phyloP scores from a whole-genome alignment of 2,113 vertebrate genomes.

The Cyanoderma ruficeps region DNA sequence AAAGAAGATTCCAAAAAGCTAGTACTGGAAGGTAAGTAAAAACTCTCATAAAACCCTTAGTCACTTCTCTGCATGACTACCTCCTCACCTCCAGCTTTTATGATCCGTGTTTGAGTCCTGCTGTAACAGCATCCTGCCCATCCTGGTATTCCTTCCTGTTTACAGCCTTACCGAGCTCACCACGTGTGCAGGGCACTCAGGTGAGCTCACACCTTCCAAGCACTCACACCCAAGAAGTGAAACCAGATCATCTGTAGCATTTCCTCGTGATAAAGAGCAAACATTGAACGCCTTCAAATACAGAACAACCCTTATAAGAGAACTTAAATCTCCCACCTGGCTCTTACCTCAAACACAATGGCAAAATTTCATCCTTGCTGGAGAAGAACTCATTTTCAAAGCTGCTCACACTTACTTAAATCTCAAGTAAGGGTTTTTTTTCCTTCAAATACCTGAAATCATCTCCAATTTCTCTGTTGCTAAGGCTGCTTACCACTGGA shows the following conservation, averaged over 20 bases:
- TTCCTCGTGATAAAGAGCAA: fast-evolving
- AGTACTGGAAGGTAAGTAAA: not conserved
- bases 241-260: not conserved
- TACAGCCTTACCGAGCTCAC: not conserved
- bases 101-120: not conserved
- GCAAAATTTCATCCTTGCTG: not conserved
- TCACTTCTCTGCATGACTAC: not conserved
- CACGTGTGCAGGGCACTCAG: not conserved
- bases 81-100: not conserved
- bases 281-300: not conserved
- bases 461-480: not conserved
- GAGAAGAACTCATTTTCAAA: not conserved
- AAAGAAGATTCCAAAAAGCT: not conserved
- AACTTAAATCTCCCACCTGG: not conserved
- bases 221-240: not conserved
- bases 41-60: not conserved
- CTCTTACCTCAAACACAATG: not conserved
- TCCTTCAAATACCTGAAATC: not conserved
- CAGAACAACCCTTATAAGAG: not conserved
- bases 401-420: not conserved
- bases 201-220: not conserved
- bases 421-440: not conserved
- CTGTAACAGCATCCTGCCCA: not conserved
- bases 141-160: not conserved
- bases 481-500: not conserved